Percentiles rank a stretch among this genome's conserved stretches.
Evolutionary conservation across 2,797 vertebrate genomes (phyloP).

Genomic region (Mallotus villosus): DNA sequence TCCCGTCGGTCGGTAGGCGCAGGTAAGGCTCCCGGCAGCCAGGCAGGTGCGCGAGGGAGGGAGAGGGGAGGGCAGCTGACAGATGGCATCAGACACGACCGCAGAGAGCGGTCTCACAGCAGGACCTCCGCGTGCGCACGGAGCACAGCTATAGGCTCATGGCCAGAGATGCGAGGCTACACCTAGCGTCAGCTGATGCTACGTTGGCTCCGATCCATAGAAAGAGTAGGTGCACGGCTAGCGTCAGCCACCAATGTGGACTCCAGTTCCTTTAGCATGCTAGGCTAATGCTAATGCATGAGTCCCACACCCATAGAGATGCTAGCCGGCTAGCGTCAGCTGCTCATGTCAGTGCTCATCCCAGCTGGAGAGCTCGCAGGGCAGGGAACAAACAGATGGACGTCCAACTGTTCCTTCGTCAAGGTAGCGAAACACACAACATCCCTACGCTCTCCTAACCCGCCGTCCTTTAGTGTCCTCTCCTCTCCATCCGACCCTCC

Average conservation of each 20-base stretch:
- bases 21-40: not conserved
- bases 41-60: not conserved
- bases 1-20: not conserved
- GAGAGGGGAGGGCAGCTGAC: constrained; percentile 17
- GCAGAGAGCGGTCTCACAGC: too few species aligned
- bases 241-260: not conserved
- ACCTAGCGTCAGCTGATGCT: constrained; percentile 1
- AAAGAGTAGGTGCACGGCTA: not conserved
- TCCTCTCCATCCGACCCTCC: not conserved
- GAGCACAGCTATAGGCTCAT: not conserved
- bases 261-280: too few species aligned
- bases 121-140: not conserved
- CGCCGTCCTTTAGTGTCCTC: not conserved
- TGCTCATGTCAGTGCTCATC: not conserved
- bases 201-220: not conserved
- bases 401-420: not conserved
- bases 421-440: not conserved
- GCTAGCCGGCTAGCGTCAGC: not conserved
- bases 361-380: not conserved
- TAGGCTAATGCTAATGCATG: not conserved
- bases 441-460: too few species aligned
- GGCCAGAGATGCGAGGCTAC: constrained; percentile 5
- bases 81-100: constrained; percentile 25
- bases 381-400: constrained; percentile 1
- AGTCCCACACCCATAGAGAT: not conserved